Conservation (phyloP, 1,140 invertebrate species). For the Plutomurus gul region DNA sequence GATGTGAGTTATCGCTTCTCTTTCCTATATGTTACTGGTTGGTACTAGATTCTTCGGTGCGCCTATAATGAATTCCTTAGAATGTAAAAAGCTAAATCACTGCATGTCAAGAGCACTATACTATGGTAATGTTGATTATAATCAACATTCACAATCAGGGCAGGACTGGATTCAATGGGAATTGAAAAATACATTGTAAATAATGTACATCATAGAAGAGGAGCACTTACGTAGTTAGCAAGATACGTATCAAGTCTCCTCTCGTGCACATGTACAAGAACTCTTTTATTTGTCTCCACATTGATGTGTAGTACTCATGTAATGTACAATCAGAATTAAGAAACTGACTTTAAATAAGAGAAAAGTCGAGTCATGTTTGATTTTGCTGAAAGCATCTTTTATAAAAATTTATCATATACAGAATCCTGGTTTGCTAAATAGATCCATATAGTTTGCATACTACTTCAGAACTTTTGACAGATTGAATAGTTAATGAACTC, state of each 20-base stretch:
- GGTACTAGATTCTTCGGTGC: not conserved
- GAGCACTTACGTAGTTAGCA: too few relatives aligned
- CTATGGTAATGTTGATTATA: not conserved
- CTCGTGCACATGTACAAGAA: too few relatives aligned
- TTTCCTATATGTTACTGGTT: not conserved
- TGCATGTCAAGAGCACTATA: not conserved
- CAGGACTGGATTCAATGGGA: constrained; percentile 12
- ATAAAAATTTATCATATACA: too few relatives aligned
- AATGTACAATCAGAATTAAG: too few relatives aligned
- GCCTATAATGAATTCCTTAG: not conserved
- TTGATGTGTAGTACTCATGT: too few relatives aligned
- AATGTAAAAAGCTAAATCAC: not conserved
- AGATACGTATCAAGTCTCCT: too few relatives aligned
- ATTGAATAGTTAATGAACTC: not conserved
- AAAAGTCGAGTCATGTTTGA: too few relatives aligned
- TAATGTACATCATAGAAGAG: too few relatives aligned
- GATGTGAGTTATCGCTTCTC: not conserved
- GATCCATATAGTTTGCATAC: not conserved
- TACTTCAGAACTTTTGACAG: not conserved
- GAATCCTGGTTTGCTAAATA: too few relatives aligned
- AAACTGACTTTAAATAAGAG: too few relatives aligned
- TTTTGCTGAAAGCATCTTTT: not conserved
- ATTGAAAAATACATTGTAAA: not conserved
- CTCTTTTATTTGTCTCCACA: too few relatives aligned
- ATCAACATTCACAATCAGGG: not conserved